These are phyloP conservation scores for Drosophila mimetica DNA, from an alignment of 2,888 invertebrate genomes.

Conservation along the genomic window DNA sequence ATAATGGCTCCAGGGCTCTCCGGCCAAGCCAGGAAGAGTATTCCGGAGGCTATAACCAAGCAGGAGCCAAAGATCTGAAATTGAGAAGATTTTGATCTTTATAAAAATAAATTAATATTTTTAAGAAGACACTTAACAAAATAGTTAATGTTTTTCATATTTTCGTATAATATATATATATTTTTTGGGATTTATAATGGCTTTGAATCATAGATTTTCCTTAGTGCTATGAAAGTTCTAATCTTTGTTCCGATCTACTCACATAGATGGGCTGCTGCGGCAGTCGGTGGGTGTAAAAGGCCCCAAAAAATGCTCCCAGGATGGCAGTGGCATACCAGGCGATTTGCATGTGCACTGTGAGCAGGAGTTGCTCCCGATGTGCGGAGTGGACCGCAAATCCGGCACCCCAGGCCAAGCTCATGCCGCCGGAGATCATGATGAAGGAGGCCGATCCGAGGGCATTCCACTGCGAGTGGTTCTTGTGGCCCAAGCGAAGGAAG, in stretches of 20 bases:
- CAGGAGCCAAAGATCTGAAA: constrained; percentile 63
- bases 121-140: too few relatives aligned
- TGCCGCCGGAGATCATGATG: constrained; percentile 79
- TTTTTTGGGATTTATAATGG: too few relatives aligned
- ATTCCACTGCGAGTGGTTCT: constrained; percentile 74
- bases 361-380: constrained; percentile 48
- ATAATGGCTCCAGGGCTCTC: constrained; percentile 52
- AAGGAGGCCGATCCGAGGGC: constrained; percentile 65
- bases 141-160: too few relatives aligned
- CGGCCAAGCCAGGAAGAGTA: constrained; percentile 62
- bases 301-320: constrained; percentile 71
- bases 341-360: constrained; percentile 58
- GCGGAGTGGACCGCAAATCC: constrained; percentile 69
- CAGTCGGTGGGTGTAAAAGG: constrained; percentile 61
- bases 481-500: constrained; percentile 53
- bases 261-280: constrained; percentile 73
- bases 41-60: constrained; percentile 72
- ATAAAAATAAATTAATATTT: too few relatives aligned
- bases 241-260: constrained; percentile 39
- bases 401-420: constrained; percentile 75
- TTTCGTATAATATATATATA: too few relatives aligned
- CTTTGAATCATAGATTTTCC: too few relatives aligned
- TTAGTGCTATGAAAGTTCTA: too few relatives aligned
- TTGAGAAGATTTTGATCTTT: not conserved
- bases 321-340: constrained; percentile 78